Percentiles rank a stretch among this genome's conserved stretches.
These are phyloP conservation scores for Torymus auratus DNA, from an alignment of 2,888 invertebrate species.

Conservation along the genomic window DNA sequence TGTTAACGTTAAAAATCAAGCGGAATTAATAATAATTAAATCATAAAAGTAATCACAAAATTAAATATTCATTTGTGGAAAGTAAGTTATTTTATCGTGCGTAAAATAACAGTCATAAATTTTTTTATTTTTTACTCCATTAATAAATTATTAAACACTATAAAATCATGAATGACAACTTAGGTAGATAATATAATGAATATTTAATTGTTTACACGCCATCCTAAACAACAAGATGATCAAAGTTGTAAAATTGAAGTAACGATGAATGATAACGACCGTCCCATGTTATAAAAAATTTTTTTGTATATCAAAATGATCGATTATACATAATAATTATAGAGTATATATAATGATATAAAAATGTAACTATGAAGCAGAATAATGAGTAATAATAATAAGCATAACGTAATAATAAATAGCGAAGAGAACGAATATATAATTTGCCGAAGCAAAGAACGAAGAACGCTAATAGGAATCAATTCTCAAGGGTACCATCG, in stretches of 20 bases:
- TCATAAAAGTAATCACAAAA: no score
- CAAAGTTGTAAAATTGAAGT: neutral
- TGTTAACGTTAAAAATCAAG: no score
- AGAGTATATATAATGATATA: no score
- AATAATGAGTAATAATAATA: constrained; percentile 1
- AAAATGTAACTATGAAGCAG: neutral
- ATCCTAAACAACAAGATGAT: neutral
- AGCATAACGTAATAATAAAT: neutral
- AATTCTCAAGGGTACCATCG: neutral
- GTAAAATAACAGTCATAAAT: no score
- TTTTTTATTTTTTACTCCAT: no score
- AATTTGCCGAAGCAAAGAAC: no score
- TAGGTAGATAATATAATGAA: neutral
- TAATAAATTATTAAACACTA: no score
- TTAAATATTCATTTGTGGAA: no score
- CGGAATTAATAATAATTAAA: no score
- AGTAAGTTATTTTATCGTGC: no score
- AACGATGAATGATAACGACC: constrained; percentile 54
- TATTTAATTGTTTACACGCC: neutral
- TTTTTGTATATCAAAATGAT: constrained; percentile 48
- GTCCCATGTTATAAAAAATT: constrained; percentile 54
- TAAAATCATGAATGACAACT: no score
- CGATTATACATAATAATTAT: neutral
- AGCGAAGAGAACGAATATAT: no score
- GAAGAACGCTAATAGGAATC: neutral